Evolutionary conservation across 2,113 vertebrate genomes (phyloP).

Genomic region (Meleagris gallopavo): DNA sequence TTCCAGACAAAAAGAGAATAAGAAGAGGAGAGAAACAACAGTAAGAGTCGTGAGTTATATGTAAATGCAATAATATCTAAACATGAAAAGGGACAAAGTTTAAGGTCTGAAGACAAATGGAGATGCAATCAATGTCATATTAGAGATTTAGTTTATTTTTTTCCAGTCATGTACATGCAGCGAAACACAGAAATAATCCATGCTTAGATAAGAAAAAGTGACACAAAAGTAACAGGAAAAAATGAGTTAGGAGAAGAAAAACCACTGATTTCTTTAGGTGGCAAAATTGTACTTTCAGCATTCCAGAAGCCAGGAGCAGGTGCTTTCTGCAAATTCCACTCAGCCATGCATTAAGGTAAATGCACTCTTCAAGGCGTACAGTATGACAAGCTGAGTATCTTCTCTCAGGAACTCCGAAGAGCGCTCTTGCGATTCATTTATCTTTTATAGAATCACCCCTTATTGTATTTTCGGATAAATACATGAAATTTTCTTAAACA

Average conservation of each 20-base stretch:
- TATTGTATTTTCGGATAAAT: slow-evolving; percentile 38
- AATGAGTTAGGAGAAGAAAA: slow-evolving; percentile 29
- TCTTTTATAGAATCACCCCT: slow-evolving; percentile 19
- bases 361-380: slow-evolving; percentile 52
- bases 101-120: slow-evolving; percentile 70
- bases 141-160: slow-evolving; percentile 47
- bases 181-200: slow-evolving; percentile 65
- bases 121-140: slow-evolving; percentile 45
- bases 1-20: slow-evolving; percentile 88
- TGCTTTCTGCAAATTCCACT: slow-evolving; percentile 73
- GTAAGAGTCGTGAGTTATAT: slow-evolving; percentile 86
- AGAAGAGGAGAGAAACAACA: slow-evolving; percentile 88
- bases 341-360: slow-evolving; percentile 83
- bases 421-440: slow-evolving; percentile 34
- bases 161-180: slow-evolving; percentile 76
- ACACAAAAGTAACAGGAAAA: slow-evolving; percentile 54
- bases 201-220: slow-evolving; percentile 72
- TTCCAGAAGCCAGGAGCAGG: slow-evolving; percentile 77
- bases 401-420: slow-evolving; percentile 50
- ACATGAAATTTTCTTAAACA: slow-evolving; percentile 23
- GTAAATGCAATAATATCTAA: slow-evolving; percentile 75
- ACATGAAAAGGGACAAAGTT: slow-evolving; percentile 77
- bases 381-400: slow-evolving; percentile 45
- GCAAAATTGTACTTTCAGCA: slow-evolving; percentile 74
- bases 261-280: slow-evolving; percentile 27